phyloP scores from a whole-genome alignment of 1,140 invertebrate genomes.

The Melitaea cinxia region DNA sequence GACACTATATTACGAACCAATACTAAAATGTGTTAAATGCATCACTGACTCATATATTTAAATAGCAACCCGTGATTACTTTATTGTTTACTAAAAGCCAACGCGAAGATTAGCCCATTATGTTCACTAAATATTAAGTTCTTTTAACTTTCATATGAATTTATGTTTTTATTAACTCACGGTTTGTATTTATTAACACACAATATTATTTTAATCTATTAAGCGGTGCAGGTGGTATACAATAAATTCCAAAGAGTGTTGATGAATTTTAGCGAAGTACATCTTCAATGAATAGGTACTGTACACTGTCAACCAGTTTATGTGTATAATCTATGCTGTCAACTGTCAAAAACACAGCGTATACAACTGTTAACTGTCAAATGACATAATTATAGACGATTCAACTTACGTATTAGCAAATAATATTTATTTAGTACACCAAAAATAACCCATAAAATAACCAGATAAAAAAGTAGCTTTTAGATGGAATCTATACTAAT shows the following conservation, averaged over 20 bases:
- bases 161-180: neutral
- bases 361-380: too few species aligned
- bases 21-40: slow-evolving; percentile 57
- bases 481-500: too few species aligned
- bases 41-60: slow-evolving; percentile 63
- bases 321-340: too few species aligned
- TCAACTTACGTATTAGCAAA: too few species aligned
- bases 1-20: slow-evolving; percentile 60
- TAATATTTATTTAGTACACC: too few species aligned
- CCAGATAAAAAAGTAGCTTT: too few species aligned
- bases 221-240: neutral
- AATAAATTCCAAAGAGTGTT: slow-evolving; percentile 11
- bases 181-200: neutral
- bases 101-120: slow-evolving; percentile 22
- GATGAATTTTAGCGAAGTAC: slow-evolving; percentile 8
- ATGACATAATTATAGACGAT: too few species aligned
- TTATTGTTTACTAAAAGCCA: slow-evolving; percentile 29
- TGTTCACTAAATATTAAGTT: too few species aligned
- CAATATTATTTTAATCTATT: neutral
- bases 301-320: too few species aligned
- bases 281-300: neutral
- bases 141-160: neutral
- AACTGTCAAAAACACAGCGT: neutral
- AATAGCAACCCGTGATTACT: slow-evolving; percentile 45
- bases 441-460: too few species aligned